Percentiles rank a stretch among this genome's conserved stretches.
phyloP scores from a whole-genome alignment of 2,888 invertebrate species.

The Dexiosoma caninum region DNA sequence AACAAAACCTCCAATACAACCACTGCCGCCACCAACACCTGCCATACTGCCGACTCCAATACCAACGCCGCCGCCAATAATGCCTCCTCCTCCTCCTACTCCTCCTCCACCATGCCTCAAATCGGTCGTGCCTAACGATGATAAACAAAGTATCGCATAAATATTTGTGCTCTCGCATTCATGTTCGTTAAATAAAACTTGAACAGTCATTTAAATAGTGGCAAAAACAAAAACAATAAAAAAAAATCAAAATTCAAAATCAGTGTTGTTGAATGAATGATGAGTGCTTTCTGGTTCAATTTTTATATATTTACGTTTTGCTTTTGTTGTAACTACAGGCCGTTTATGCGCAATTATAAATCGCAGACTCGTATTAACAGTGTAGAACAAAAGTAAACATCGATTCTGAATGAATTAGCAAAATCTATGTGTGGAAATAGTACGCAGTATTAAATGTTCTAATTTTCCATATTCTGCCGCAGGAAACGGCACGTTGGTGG shows the following conservation, averaged over 20 bases:
- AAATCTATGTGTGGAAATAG: too few species aligned
- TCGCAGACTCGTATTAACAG: slow-evolving; percentile 24
- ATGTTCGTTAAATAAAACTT: slow-evolving; percentile 12
- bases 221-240: not conserved
- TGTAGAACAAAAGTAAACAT: not conserved
- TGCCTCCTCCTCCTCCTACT: slow-evolving; percentile 48
- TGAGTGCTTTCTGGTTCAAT: slow-evolving; percentile 19
- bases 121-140: slow-evolving; percentile 79
- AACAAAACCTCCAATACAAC: slow-evolving; percentile 64
- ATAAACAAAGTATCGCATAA: slow-evolving; percentile 53
- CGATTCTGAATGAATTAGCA: too few species aligned
- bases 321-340: slow-evolving; percentile 2
- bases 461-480: too few species aligned
- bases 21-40: slow-evolving; percentile 47
- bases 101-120: slow-evolving; percentile 75
- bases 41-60: slow-evolving; percentile 40
- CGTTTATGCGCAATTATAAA: slow-evolving; percentile 39
- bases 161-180: not conserved
- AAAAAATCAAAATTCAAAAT: slow-evolving; percentile 15
- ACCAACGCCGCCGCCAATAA: slow-evolving; percentile 43
- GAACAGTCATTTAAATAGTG: not conserved
- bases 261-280: slow-evolving; percentile 27
- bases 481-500: too few species aligned
- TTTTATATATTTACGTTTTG: not conserved
- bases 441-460: too few species aligned